Evolutionary conservation across 2,888 invertebrate species (phyloP).

Genomic region (Andrena hattorfiana): DNA sequence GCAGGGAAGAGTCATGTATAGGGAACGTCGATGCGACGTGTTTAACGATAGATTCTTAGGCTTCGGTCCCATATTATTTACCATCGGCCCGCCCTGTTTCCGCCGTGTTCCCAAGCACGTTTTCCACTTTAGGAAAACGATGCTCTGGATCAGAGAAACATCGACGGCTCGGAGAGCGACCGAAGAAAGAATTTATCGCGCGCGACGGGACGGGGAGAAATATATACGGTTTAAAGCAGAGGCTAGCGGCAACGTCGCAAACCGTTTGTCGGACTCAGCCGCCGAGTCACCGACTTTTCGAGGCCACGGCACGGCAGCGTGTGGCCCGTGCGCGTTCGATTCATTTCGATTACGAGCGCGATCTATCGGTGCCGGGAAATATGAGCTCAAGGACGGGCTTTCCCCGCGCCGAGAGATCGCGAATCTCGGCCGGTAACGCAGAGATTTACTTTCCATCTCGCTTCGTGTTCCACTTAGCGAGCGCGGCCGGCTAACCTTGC

Average conservation of each 20-base stretch:
- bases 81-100: not conserved
- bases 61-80: too few relatives aligned
- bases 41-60: not conserved
- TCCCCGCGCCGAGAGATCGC: constrained; percentile 71
- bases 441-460: constrained; percentile 65
- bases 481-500: constrained; percentile 37
- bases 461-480: constrained; percentile 39
- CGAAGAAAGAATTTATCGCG: constrained; percentile 66
- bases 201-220: constrained; percentile 68
- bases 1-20: not conserved
- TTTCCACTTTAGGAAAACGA: not conserved
- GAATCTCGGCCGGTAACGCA: constrained; percentile 80
- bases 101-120: not conserved
- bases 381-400: constrained; percentile 82
- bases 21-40: not conserved
- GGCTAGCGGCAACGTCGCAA: constrained; percentile 79
- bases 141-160: constrained; percentile 29
- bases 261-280: constrained; percentile 72
- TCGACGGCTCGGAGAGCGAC: constrained; percentile 42
- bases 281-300: constrained; percentile 85
- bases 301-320: constrained; percentile 78
- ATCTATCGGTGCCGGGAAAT: constrained; percentile 83
- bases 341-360: constrained; percentile 83
- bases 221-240: constrained; percentile 54
- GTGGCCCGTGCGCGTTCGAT: constrained; percentile 58